Base-by-base conservation (phyloP, 1,140 invertebrate genomes). In the Vanessa atalanta region DNA sequence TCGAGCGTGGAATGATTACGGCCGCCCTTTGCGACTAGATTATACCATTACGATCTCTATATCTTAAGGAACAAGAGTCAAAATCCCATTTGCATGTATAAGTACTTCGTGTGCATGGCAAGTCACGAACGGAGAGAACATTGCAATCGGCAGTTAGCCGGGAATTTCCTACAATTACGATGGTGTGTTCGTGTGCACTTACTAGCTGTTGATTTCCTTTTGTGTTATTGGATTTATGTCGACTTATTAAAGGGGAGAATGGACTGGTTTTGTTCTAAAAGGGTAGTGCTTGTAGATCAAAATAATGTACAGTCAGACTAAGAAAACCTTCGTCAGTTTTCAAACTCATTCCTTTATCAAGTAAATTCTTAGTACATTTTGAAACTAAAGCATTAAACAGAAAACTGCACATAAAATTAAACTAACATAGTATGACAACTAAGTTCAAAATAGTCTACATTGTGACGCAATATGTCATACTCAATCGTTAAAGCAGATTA, bases 91-190 rank as follows among this genome's bases (percentile, higher is more conserved):
- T 57, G 15, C 7, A 53, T 31, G 9, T 20, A 37, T 43, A 73
- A 64, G 23, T 50, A 14, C n/a, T 31, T 67, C 57, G 57, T 53
- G 64, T 53, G 64, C 65, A 68, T 61, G 65, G 65, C 65, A 23
- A 73, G 72, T 73, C 72, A 73, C 72, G 72, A 73, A 63, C 43
- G 57, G 57, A n/a, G 65, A 55, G 47, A 48, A 23, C 53, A 31
- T 53, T 31, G 68, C 68, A 48, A 63, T 68, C 48, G 72, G 72
- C 48, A 73, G 65, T 73, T 73, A 63, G 72, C 50, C 48, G 65
- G 65, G 72, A 47, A 64, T 73, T 73, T 73, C 57, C 72, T 73
- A 68, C 57, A 57, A 73, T 68, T 73, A 73, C 55, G 37, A 61
- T 67, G 64, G 71, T 67, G 67, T 70, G 66, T 37, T 53, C 65